These are phyloP conservation scores for Altica lythri DNA, from an alignment of 2,888 invertebrate species.

Conservation along the genomic window DNA sequence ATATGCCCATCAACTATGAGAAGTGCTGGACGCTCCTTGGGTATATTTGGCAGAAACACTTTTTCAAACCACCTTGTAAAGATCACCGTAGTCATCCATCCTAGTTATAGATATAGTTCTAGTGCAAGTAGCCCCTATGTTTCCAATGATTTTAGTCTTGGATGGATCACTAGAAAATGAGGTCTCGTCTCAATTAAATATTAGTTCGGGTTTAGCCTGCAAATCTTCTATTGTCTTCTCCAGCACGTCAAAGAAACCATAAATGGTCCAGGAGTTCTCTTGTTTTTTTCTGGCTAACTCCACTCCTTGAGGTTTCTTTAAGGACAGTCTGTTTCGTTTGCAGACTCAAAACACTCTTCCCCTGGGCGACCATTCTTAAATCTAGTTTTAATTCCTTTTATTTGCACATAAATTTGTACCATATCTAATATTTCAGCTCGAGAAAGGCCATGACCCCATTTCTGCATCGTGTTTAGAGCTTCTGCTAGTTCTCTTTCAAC, in stretches of 20 bases:
- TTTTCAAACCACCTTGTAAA: background rate
- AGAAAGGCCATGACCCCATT: slow-evolving; percentile 38
- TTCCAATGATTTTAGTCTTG: slow-evolving; percentile 2
- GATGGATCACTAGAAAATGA: slow-evolving; percentile 5
- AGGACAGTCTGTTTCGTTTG: slow-evolving; percentile 40
- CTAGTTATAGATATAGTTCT: background rate
- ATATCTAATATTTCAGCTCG: slow-evolving; percentile 38
- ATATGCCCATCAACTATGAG: background rate
- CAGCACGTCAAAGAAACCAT: slow-evolving; percentile 33
- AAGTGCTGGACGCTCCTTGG: background rate
- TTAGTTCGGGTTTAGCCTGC: slow-evolving; percentile 1
- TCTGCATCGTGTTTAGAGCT: too few species aligned
- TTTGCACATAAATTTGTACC: too few species aligned
- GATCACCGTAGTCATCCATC: background rate
- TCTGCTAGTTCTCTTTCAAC: too few species aligned
- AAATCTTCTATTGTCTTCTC: slow-evolving; percentile 14
- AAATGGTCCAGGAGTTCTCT: slow-evolving; percentile 39
- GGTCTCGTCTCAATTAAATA: slow-evolving; percentile 5
- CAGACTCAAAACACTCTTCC: slow-evolving; percentile 41
- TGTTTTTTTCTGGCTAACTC: slow-evolving; percentile 43
- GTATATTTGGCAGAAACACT: background rate
- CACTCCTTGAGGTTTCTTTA: slow-evolving; percentile 49
- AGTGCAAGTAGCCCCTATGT: background rate
- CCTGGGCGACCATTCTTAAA: too few species aligned
- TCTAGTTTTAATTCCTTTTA: too few species aligned